Percentiles rank a stretch among this genome's conserved stretches.
Evolutionary conservation across 1,140 invertebrate genomes (phyloP).

Genomic region (Achatina immaculata): DNA sequence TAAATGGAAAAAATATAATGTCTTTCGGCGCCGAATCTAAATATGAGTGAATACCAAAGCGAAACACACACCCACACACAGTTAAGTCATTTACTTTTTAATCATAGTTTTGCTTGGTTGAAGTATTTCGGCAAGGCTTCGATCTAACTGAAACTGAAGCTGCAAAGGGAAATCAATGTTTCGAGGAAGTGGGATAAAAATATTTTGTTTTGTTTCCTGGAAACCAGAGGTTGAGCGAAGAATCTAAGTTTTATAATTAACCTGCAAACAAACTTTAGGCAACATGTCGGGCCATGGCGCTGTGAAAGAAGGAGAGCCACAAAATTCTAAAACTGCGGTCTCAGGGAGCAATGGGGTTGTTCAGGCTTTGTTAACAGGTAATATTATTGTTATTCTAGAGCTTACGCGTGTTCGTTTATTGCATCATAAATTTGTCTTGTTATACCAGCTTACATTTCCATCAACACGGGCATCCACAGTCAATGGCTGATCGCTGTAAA

Average conservation of each 20-base stretch:
- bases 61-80: no score
- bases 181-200: no score
- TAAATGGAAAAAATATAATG: no score
- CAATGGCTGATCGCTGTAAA: not conserved
- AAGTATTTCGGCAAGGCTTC: no score
- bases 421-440: not conserved
- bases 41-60: no score
- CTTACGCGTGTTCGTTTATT: not conserved
- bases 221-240: no score
- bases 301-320: constrained; percentile 6
- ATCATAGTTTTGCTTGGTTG: no score
- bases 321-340: not conserved
- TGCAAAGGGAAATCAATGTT: no score
- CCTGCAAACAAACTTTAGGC: constrained; percentile 1
- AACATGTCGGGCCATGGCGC: constrained; percentile 7
- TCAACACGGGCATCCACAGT: not conserved
- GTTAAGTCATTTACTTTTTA: no score
- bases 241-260: not conserved
- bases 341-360: constrained; percentile 57
- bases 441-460: not conserved
- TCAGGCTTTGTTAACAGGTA: constrained; percentile 62
- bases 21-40: no score
- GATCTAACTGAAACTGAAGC: no score
- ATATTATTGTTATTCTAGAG: not conserved
- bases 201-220: no score